Base-by-base conservation (phyloP, 2,888 invertebrate species). In the Amphipoea oculea region DNA sequence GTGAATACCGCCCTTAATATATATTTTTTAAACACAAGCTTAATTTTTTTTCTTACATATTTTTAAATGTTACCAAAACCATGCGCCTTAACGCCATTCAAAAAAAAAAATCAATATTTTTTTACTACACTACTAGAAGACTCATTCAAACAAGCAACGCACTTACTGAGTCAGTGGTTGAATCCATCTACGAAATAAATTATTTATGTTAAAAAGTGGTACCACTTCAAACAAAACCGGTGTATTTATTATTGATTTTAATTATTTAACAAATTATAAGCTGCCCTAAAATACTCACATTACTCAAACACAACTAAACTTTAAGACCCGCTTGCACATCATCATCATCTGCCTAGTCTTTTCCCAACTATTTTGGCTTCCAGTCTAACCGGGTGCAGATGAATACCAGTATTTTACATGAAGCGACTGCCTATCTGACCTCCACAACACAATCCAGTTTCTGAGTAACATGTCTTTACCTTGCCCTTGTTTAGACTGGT, bases 161-260 rank as follows among this genome's bases (percentile, higher is more conserved):
- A 94, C 94, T 94, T 93, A 93, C 94, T 78, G 82, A 66, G 45
- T 86, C 78, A 68, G 2, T n/a, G 29, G 48, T 17, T 63, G 86
- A 73, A 72, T 75, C 68, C 67, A 76, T 79, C 82, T 94, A 94
- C 36, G 90, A 89, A 62, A 93, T 81, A 93, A 92, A 92, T 83
- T 82, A 81, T 73, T 79, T 11, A 63, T 74, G 72, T 87, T 83
- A 78, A 69, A 76, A 48, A 63, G 54, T 83, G 51, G 45, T 62
- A 75, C 36, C 51, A 45, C 54, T 68, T 83, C 76, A 80, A 83
- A 83, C 36, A 45, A 73, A 48, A 4, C 36, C 20, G 5, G 17
- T 80, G 9, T 76, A 40, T 14, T 48, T 62, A 62, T 80, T 40
- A 65, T 65, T 65, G 20, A 40, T 40, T 65, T 63, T 12, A 11